Evolutionary conservation across 2,888 invertebrate genomes (phyloP), one percentile per base, ranked within the genome.

Genomic region (Lasioglossum villosulum): DNA sequence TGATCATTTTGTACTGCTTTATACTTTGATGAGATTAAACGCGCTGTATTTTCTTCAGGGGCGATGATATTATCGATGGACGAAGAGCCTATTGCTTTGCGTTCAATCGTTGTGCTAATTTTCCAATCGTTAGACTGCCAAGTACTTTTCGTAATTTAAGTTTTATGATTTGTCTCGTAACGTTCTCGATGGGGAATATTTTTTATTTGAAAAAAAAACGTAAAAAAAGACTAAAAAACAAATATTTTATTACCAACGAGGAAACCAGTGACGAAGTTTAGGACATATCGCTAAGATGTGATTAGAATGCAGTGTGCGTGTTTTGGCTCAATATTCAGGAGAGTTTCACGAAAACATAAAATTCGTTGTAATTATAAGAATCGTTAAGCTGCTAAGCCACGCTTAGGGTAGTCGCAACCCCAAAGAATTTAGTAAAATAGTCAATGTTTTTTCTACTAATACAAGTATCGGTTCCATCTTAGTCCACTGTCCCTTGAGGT

Each of bases 21-120:
- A 45, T 78, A 87, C 16, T 34, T 81, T 52, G 23, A 34, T 83
- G 81, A 87, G 87, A 87, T 87, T 87, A 81, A 78, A 80, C 23
- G 5, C 81, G 75, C 14, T 39, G 16, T 70, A 23, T 70, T 77
- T 63, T 39, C 48, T 48, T 63, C 63, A 34, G 30, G 16, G 2
- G 3, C 12, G 37, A 75, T 16, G 56, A 82, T 85, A 79, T 77
- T 76, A 59, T 8, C 19, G 37, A 72, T 19, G 30, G 37, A 45
- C 27, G 45, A n/a, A n/a, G 37, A 80, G 45, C 68, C 42, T 68
- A n/a, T 66, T 73, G 42, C 71, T 75, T 84, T 68, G 71, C 30
- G 39, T 70, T 78, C 68, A 16, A n/a, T 63, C 52, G 14, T 14
- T 30, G n/a, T 75, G 34, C 34, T 78, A 70, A 8, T 68, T 34